Conservation (phyloP, 2,888 invertebrate species). For the Polietes domitor region DNA sequence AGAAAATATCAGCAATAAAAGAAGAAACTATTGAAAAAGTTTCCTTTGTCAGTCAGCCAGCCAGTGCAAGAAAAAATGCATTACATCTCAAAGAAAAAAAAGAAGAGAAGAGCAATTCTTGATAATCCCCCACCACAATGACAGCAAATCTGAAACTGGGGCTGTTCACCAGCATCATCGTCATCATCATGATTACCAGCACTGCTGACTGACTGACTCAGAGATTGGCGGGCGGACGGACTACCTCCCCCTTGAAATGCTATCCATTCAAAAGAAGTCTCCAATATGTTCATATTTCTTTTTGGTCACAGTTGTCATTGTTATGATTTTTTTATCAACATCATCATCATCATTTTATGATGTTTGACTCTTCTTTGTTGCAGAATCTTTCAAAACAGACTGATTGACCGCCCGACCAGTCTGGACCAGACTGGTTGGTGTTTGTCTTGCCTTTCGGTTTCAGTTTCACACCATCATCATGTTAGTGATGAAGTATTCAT, state of each 20-base stretch:
- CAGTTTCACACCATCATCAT: background rate
- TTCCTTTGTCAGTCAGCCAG: background rate
- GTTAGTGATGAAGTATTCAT: background rate
- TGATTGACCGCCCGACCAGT: too few species aligned
- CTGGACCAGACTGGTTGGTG: background rate
- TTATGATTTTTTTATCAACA: background rate
- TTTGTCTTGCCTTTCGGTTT: background rate
- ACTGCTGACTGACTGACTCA: background rate
- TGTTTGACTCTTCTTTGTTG: background rate
- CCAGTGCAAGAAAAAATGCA: background rate
- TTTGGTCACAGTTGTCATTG: conserved; percentile 6
- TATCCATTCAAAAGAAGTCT: background rate
- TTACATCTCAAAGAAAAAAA: background rate
- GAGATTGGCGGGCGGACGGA: too few species aligned
- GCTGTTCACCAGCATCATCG: background rate
- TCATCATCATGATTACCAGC: background rate
- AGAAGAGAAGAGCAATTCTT: background rate
- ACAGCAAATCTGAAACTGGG: background rate
- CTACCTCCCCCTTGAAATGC: background rate
- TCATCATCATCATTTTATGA: conserved; percentile 16
- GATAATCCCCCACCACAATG: background rate
- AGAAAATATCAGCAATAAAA: too few species aligned
- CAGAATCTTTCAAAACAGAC: background rate
- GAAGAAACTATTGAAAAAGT: background rate
- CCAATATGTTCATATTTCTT: conserved; percentile 23